These are phyloP conservation scores for Pedicia rivosa DNA, from an alignment of 2,888 invertebrate genomes.

Conservation along the genomic window DNA sequence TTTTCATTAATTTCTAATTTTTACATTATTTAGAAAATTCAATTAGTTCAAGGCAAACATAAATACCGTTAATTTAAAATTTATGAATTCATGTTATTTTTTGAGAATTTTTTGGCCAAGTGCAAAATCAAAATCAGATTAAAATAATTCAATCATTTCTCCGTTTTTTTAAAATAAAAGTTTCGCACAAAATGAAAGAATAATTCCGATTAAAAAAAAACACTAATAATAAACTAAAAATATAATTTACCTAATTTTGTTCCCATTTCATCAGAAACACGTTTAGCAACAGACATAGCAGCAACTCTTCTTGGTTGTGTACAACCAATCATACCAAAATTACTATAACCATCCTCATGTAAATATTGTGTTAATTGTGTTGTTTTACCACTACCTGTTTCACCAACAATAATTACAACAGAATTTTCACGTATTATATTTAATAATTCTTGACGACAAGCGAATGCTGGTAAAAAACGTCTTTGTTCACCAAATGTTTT, in stretches of 20 bases:
- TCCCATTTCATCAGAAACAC: conserved; percentile 96
- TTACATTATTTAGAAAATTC: too few relatives aligned
- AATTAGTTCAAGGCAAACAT: too few relatives aligned
- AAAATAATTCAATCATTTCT: too few relatives aligned
- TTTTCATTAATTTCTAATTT: too few relatives aligned
- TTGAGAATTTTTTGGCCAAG: too few relatives aligned
- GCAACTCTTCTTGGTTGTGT: conserved; percentile 96
- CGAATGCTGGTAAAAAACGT: conserved; percentile 86
- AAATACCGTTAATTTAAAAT: too few relatives aligned
- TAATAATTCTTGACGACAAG: conserved; percentile 80
- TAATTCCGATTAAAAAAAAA: too few relatives aligned
- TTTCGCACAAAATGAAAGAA: too few relatives aligned
- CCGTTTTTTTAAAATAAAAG: too few relatives aligned
- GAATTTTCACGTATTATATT: conserved; percentile 86
- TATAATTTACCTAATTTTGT: conserved; percentile 51
- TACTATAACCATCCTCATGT: conserved; percentile 92
- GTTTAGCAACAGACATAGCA: conserved; percentile 98
- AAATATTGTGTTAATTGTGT: conserved; percentile 96
- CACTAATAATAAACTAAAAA: neutral
- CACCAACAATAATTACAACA: conserved; percentile 84
- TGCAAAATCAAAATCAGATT: too few relatives aligned
- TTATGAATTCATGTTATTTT: too few relatives aligned
- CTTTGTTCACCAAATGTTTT: conserved; percentile 75
- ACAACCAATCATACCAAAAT: conserved; percentile 88
- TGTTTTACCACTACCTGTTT: conserved; percentile 53